These are phyloP conservation scores for Neomonachus schauinslandi DNA, from an alignment of 2,113 vertebrate genomes.

Conservation along the genomic window DNA sequence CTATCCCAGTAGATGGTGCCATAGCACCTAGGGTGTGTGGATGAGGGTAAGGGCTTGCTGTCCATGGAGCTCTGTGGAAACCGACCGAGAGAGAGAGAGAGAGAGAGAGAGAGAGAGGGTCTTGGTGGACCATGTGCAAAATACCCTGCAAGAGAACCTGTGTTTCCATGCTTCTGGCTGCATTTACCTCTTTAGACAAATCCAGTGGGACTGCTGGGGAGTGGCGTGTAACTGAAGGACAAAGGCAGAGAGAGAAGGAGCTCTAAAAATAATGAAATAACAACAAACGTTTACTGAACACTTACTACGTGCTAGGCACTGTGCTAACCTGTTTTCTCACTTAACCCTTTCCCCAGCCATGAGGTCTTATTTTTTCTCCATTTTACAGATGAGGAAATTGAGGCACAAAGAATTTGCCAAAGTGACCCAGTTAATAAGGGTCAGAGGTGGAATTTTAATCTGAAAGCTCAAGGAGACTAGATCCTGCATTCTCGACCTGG, in stretches of 20 bases:
- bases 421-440: background rate
- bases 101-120: background rate
- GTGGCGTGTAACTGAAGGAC: background rate
- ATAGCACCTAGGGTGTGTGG: background rate
- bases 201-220: background rate
- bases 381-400: background rate
- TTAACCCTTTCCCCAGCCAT: background rate
- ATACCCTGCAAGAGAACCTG: background rate
- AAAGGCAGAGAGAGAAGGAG: background rate
- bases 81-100: background rate
- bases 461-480: background rate
- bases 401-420: background rate
- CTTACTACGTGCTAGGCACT: background rate
- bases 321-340: background rate
- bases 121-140: background rate
- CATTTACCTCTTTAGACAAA: background rate
- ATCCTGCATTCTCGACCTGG: background rate
- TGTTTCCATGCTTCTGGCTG: background rate
- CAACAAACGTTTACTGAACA: background rate
- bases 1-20: background rate
- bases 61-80: background rate
- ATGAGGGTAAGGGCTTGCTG: background rate
- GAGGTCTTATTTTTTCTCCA: background rate
- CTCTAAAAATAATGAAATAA: background rate
- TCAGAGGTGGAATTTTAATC: background rate